Base-by-base conservation (phyloP, 2,113 vertebrate species). In the Ochotona princeps region DNA sequence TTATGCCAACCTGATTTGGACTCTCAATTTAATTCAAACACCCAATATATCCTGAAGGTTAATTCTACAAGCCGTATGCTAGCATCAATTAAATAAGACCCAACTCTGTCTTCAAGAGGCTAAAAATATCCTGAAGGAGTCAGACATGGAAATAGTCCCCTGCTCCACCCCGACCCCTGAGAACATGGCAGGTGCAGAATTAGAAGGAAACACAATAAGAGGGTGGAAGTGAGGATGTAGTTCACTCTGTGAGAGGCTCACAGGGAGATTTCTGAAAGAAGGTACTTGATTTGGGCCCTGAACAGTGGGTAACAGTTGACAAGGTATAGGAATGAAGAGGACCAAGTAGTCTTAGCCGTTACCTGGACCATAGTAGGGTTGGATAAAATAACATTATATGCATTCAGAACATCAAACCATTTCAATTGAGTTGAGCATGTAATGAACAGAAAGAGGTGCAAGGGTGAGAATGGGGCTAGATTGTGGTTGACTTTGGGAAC, bases 341-440 rank as follows among this genome's bases (percentile, higher is more conserved):
- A 11, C 2, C 35, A 8, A 23, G 8, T 28, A 30, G 35, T 73
- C 35, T 38, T 38, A 76, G 1, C 8, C 44, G 17, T 51, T 78
- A 15, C 5, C 63, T 57, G 18, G 26, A 9, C 32, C 80, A n/a
- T 57, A 93, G 21, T 17, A 57, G 28, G n/a, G 38, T 47, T 28
- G 30, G 13, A 23, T 47, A 79, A 90, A 95, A 92, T 70, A 72
- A 60, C 4, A 88, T 69, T 78, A 63, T 6, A 49, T 20, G 35
- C 21, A 84, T 85, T n/a, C 8, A 9, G 25, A 92, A 88, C 49
- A 69, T 88, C 67, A 94, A 78, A 78, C 76, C 49, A 51, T 88
- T 82, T 92, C 32, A 67, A 2, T 12, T 87, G 66, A 10, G 11
- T 92, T 51, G 47, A 61, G 44, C 49, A n/a, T 66, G 8, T n/a